Percentiles rank a stretch among this genome's conserved stretches.
phyloP scores from a whole-genome alignment of 1,140 invertebrate species.

The Pristionchus pacificus region DNA sequence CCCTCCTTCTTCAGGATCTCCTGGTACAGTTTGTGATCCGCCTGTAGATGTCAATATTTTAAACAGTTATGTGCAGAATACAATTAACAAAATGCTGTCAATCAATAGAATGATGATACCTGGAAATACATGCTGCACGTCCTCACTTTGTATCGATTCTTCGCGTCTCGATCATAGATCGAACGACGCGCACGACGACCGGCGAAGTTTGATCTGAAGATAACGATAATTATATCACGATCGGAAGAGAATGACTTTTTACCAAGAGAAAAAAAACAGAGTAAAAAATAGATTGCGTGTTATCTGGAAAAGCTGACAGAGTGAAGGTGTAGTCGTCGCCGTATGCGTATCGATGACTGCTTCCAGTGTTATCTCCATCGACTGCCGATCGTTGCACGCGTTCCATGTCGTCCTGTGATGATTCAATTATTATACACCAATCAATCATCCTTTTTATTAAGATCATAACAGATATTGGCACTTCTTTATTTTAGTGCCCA shows the following conservation, averaged over 20 bases:
- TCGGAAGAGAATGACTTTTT: too few species aligned
- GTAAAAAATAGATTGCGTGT: neutral
- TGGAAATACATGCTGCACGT: neutral
- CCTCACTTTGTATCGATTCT: neutral
- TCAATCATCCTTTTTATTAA: too few species aligned
- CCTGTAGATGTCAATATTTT: slow-evolving; percentile 74
- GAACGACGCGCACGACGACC: neutral
- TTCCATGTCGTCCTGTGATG: slow-evolving; percentile 81
- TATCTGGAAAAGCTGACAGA: slow-evolving; percentile 11
- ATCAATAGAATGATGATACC: too few species aligned
- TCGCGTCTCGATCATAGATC: neutral
- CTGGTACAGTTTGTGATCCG: slow-evolving; percentile 92
- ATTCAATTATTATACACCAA: neutral
- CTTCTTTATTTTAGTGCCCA: too few species aligned
- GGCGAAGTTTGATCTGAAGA: neutral
- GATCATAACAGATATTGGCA: too few species aligned
- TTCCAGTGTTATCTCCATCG: too few species aligned
- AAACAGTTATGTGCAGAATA: too few species aligned
- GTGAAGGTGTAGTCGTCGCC: slow-evolving; percentile 44
- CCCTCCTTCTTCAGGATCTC: slow-evolving; percentile 67
- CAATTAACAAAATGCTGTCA: too few species aligned
- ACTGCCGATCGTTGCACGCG: slow-evolving; percentile 78
- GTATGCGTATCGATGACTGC: too few species aligned
- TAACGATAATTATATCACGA: neutral
- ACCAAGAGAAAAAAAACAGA: neutral